phyloP scores from a whole-genome alignment of 2,113 vertebrate genomes.

The Leucoraja erinaceus region DNA sequence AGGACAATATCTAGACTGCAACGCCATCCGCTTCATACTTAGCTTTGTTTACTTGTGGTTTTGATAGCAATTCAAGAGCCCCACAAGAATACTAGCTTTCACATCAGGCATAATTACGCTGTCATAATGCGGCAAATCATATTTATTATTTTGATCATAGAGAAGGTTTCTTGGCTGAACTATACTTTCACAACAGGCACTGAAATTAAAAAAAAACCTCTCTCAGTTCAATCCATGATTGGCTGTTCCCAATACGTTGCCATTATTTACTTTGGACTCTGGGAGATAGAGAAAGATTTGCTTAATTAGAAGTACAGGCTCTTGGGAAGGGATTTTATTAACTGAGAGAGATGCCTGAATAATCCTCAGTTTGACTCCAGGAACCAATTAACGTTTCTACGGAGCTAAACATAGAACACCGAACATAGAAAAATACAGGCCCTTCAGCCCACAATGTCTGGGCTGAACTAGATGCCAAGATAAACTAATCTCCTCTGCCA shows the following conservation, averaged over 20 bases:
- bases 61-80: background rate
- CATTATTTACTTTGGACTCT: background rate
- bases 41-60: background rate
- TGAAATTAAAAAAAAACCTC: background rate
- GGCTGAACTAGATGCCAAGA: no score
- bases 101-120: background rate
- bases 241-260: background rate
- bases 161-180: constrained; percentile 4
- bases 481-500: no score
- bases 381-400: background rate
- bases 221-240: background rate
- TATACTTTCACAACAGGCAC: background rate
- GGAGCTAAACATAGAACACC: background rate
- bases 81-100: background rate
- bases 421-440: no score
- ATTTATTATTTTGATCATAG: background rate
- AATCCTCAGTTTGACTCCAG: background rate
- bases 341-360: background rate
- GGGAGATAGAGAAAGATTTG: background rate
- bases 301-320: background rate
- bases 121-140: background rate
- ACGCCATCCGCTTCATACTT: background rate
- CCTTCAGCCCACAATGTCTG: no score
- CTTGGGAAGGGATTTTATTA: background rate
- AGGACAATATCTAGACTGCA: background rate